Percentiles rank a stretch among this genome's conserved stretches.
Conservation (phyloP, 2,888 invertebrate genomes). For the Brassicogethes aeneus region DNA sequence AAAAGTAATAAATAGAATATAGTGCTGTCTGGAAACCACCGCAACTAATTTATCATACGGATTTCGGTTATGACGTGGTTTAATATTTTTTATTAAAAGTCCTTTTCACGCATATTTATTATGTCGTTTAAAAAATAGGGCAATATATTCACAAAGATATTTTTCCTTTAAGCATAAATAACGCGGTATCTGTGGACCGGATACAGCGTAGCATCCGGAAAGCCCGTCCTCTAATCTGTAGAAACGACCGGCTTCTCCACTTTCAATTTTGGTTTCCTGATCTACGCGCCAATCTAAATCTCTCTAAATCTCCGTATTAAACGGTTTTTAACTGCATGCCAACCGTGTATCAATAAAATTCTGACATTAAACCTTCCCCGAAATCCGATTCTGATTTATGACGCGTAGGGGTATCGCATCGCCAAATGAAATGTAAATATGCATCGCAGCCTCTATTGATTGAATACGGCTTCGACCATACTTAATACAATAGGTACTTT, state of each 20-base stretch:
- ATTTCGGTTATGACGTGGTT: too few relatives aligned
- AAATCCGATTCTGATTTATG: neutral
- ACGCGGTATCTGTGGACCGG: conserved; percentile 15
- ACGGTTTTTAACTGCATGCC: conserved; percentile 11
- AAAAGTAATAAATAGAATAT: too few relatives aligned
- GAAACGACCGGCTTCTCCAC: conserved; percentile 24
- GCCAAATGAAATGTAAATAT: neutral
- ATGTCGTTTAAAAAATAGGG: neutral
- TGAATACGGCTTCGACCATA: too few relatives aligned
- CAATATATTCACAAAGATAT: conserved; percentile 2
- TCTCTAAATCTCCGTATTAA: conserved; percentile 19
- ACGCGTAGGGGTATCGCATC: neutral
- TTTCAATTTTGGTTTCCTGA: conserved; percentile 27
- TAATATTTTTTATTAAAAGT: neutral
- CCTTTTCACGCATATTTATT: neutral
- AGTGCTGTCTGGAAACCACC: too few relatives aligned
- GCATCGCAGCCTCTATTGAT: too few relatives aligned
- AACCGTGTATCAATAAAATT: conserved; percentile 4
- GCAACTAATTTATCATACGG: too few relatives aligned
- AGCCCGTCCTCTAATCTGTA: conserved; percentile 21
- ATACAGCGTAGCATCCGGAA: conserved; percentile 11
- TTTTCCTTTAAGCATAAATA: conserved; percentile 15
- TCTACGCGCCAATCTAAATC: conserved; percentile 23
- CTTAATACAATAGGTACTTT: too few relatives aligned
- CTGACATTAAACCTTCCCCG: neutral